These are phyloP conservation scores for Drosophila orosa DNA, from an alignment of 1,140 invertebrate genomes.

Conservation along the genomic window DNA sequence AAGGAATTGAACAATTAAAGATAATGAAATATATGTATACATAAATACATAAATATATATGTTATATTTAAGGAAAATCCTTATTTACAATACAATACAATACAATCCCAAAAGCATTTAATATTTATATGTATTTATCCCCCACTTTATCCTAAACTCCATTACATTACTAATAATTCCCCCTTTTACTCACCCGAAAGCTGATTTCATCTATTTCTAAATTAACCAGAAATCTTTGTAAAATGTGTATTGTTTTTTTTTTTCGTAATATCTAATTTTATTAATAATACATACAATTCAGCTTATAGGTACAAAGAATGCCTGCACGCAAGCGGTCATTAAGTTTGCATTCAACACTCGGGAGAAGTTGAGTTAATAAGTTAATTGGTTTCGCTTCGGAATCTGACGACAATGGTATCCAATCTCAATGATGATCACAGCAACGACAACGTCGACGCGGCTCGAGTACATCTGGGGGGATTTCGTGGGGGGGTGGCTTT, in stretches of 20 bases:
- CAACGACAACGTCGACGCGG: constrained; percentile 35
- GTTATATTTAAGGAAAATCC: neutral
- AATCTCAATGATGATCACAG: constrained; percentile 61
- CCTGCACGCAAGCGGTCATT: constrained; percentile 50
- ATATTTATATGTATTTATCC: neutral
- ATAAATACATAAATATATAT: neutral
- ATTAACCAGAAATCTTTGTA: neutral
- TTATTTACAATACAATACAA: too few relatives aligned
- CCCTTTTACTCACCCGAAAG: neutral
- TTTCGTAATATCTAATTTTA: constrained; percentile 37
- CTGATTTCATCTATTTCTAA: neutral
- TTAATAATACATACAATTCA: constrained; percentile 49
- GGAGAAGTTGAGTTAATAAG: constrained; percentile 51
- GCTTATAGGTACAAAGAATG: constrained; percentile 41
- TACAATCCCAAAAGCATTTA: too few relatives aligned
- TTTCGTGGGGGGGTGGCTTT: neutral
- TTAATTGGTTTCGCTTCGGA: constrained; percentile 46
- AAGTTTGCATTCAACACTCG: constrained; percentile 24
- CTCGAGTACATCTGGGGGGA: constrained; percentile 12
- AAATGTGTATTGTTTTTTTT: neutral
- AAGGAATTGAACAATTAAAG: neutral
- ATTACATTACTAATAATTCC: neutral
- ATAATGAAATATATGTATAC: too few relatives aligned
- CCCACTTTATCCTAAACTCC: neutral
- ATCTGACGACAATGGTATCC: constrained; percentile 50